These are phyloP conservation scores for Amblyjoppa fuscipennis DNA, from an alignment of 2,888 invertebrate species.

Conservation along the genomic window DNA sequence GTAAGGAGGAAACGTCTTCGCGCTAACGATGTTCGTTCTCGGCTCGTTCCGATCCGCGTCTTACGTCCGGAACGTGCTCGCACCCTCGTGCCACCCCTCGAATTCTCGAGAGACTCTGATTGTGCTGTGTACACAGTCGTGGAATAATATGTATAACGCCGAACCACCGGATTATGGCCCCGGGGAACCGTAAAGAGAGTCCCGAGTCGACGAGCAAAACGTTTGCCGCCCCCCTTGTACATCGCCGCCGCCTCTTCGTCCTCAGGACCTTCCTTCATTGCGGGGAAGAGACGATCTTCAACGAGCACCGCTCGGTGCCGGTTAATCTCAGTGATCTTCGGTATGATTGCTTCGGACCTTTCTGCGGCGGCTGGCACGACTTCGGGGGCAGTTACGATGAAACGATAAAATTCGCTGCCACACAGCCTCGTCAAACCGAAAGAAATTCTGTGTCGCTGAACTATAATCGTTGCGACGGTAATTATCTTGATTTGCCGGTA, in stretches of 20 bases:
- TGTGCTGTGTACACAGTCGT: constrained; percentile 22
- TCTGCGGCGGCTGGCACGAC: not conserved
- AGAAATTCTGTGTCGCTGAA: too few relatives aligned
- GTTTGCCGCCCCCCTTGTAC: constrained; percentile 25
- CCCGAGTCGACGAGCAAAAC: constrained; percentile 36
- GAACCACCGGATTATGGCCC: constrained; percentile 53
- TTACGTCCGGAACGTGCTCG: constrained; percentile 24
- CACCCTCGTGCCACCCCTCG: not conserved
- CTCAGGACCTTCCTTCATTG: constrained; percentile 4
- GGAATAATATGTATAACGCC: constrained; percentile 48
- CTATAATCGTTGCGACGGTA: too few relatives aligned
- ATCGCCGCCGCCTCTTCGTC: not conserved
- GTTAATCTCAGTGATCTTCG: constrained; percentile 79
- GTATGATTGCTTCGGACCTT: constrained; percentile 62
- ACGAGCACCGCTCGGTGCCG: constrained; percentile 60
- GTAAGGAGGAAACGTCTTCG: not conserved
- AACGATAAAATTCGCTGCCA: not conserved
- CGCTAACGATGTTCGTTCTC: constrained; percentile 11
- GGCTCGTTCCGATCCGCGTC: constrained; percentile 14
- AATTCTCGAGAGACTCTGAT: constrained; percentile 57
- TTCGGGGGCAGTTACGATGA: not conserved
- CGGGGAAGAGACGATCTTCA: constrained; percentile 27
- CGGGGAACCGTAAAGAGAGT: constrained; percentile 46
- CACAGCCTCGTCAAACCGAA: too few relatives aligned
- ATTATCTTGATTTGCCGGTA: too few relatives aligned